These are phyloP conservation scores for Leptobrachium ailaonicum DNA, from an alignment of 2,113 vertebrate species.

Conservation along the genomic window DNA sequence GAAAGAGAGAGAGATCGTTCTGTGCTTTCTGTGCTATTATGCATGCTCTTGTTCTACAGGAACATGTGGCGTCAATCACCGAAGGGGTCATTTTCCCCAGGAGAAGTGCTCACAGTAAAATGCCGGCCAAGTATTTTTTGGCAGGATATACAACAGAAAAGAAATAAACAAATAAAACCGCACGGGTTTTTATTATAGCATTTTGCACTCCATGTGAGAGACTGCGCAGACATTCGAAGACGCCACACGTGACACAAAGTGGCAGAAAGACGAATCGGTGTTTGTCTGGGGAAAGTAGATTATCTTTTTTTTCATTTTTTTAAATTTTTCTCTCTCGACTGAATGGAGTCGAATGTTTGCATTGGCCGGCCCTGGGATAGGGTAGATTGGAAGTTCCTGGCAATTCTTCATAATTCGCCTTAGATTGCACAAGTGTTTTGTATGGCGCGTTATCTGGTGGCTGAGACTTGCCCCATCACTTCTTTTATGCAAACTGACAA, in stretches of 20 bases:
- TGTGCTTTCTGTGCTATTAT: conserved; percentile 8
- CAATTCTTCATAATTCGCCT: neutral
- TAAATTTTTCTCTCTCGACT: too few relatives aligned
- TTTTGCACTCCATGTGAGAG: neutral
- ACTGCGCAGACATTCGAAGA: neutral
- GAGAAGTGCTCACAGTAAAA: neutral
- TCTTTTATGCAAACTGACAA: neutral
- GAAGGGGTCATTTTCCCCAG: neutral
- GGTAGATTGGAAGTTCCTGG: neutral
- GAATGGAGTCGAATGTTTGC: neutral
- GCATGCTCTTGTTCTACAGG: conserved; percentile 6
- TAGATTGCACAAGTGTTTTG: conserved; percentile 16
- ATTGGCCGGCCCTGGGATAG: neutral
- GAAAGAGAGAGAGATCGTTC: neutral
- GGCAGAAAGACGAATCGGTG: neutral
- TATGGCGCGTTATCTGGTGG: neutral
- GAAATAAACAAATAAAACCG: neutral
- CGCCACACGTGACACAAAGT: neutral
- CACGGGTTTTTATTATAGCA: neutral
- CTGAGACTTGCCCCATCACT: neutral
- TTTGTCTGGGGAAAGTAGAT: neutral
- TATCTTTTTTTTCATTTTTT: neutral
- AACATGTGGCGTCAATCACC: conserved; percentile 7
- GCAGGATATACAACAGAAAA: conserved; percentile 1
- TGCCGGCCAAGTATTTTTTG: conserved; percentile 14